Conservation (phyloP, 2,888 invertebrate genomes). For the Spodoptera littoralis region DNA sequence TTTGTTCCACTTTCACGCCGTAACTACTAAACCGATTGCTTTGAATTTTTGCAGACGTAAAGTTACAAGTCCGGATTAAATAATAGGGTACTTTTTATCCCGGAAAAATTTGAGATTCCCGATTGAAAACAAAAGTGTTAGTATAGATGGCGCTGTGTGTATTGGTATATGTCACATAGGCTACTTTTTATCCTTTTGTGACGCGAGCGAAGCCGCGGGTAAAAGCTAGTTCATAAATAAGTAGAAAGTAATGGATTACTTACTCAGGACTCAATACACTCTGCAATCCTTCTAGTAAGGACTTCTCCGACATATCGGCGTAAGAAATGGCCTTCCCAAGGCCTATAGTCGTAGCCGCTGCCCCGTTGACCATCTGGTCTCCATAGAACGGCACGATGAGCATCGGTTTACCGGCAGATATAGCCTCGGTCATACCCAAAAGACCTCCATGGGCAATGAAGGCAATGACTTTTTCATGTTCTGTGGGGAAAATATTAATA, state of each 20-base stretch:
- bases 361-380: constrained; percentile 89
- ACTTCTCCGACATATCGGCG: constrained; percentile 84
- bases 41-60: no score
- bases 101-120: no score
- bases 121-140: no score
- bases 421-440: constrained; percentile 89
- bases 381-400: constrained; percentile 90
- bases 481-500: constrained; percentile 66
- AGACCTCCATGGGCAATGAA: constrained; percentile 90
- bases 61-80: no score
- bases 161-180: no score
- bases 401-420: constrained; percentile 90
- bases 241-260: constrained; percentile 60
- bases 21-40: no score
- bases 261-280: constrained; percentile 87
- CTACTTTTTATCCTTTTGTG: no score
- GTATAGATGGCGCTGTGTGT: no score
- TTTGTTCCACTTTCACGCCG: no score
- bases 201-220: no score
- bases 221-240: no score
- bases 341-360: constrained; percentile 84
- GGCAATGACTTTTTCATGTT: constrained; percentile 89
- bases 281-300: constrained; percentile 83
- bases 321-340: constrained; percentile 86
- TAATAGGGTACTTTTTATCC: no score